These are phyloP conservation scores for Olivierus martensii DNA, from an alignment of 1,140 invertebrate species.

Conservation along the genomic window DNA sequence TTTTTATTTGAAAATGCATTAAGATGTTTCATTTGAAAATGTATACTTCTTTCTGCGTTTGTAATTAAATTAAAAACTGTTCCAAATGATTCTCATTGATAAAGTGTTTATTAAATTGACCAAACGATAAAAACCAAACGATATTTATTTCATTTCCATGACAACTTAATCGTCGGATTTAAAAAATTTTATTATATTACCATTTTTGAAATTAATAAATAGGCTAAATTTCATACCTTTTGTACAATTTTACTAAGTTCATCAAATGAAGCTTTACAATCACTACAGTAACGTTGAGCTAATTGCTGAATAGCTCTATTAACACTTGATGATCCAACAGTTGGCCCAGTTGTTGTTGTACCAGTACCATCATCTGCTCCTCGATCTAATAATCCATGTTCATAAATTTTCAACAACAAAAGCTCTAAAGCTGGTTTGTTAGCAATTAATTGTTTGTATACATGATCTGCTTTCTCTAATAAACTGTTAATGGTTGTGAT, in stretches of 20 bases:
- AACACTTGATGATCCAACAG: conserved; percentile 35
- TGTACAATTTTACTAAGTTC: conserved; percentile 91
- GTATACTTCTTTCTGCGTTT: too few relatives aligned
- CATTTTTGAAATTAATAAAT: background rate
- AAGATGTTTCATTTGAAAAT: too few relatives aligned
- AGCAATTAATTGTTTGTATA: conserved; percentile 75
- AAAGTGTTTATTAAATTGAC: too few relatives aligned
- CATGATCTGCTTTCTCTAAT: conserved; percentile 84
- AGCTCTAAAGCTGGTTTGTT: conserved; percentile 78
- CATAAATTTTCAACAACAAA: conserved; percentile 58
- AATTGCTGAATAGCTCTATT: conserved; percentile 41
- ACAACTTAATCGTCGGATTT: too few relatives aligned
- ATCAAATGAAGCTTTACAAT: conserved; percentile 88
- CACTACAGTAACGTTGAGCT: conserved; percentile 86
- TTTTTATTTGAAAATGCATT: too few relatives aligned
- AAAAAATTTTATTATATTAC: too few relatives aligned
- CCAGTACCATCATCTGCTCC: conserved; percentile 40
- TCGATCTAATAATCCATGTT: conserved; percentile 48
- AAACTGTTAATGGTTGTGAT: conserved; percentile 76
- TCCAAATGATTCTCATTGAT: too few relatives aligned
- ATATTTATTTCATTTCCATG: too few relatives aligned
- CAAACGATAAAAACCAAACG: too few relatives aligned
- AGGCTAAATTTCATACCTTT: conserved; percentile 29
- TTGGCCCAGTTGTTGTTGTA: background rate
- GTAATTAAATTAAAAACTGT: too few relatives aligned